Evolutionary conservation across 2,113 vertebrate genomes (phyloP).

Genomic region (Orthonyx spaldingii): DNA sequence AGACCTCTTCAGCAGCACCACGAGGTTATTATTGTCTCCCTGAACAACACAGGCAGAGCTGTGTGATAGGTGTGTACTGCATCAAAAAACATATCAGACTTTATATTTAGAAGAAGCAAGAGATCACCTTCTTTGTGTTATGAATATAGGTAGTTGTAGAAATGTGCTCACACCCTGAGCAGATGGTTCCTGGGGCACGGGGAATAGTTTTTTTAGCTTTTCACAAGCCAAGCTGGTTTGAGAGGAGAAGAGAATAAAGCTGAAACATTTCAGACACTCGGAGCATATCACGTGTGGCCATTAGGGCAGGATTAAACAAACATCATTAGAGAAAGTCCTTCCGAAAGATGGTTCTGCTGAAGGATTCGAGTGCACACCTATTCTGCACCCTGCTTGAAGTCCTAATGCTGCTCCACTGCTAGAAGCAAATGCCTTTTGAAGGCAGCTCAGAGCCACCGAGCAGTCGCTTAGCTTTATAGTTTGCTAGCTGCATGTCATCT

Average conservation of each 20-base stretch:
- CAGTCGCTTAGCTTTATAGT: slow-evolving; percentile 47
- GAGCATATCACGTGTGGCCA: neutral
- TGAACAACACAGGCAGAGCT: neutral
- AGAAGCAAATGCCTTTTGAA: slow-evolving; percentile 52
- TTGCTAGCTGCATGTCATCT: slow-evolving; percentile 53
- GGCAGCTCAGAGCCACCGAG: slow-evolving; percentile 42
- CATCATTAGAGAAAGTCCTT: slow-evolving; percentile 1
- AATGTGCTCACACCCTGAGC: neutral
- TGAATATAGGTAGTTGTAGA: neutral
- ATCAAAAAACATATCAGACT: neutral
- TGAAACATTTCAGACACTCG: neutral
- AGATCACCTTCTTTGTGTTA: neutral
- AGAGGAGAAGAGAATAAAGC: neutral
- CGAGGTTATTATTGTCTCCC: neutral
- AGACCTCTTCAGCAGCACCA: neutral
- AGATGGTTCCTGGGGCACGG: neutral
- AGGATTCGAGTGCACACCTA: neutral
- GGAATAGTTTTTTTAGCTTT: neutral
- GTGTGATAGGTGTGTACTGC: neutral
- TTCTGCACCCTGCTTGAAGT: slow-evolving; percentile 14
- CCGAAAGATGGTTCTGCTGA: neutral
- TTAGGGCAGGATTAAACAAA: slow-evolving; percentile 44
- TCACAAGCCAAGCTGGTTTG: neutral
- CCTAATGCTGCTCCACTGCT: neutral
- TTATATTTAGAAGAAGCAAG: neutral